Percentiles rank a stretch among this genome's conserved stretches.
These are phyloP conservation scores for Spinus pinus DNA, from an alignment of 2,797 vertebrate genomes.

Conservation along the genomic window DNA sequence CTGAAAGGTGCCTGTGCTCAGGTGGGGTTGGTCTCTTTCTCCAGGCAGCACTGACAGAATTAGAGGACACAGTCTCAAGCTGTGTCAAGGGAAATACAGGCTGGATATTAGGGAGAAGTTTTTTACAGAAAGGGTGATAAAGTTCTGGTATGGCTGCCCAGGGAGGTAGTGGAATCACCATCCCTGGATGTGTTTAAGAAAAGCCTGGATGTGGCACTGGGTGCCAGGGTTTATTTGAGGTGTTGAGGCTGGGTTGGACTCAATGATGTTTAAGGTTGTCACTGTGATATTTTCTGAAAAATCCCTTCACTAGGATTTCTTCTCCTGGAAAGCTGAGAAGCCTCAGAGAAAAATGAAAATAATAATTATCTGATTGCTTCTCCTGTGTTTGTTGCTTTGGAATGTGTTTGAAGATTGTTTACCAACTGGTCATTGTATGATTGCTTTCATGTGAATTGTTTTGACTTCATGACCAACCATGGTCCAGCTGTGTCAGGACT, in stretches of 20 bases:
- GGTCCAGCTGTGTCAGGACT: too few species aligned
- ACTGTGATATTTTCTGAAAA: too few species aligned
- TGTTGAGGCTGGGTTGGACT: not conserved
- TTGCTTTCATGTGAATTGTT: too few species aligned
- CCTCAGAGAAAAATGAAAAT: too few species aligned
- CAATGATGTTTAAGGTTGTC: not conserved
- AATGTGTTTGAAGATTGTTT: too few species aligned
- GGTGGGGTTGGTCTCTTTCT: not conserved
- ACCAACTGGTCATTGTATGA: too few species aligned
- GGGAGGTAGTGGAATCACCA: not conserved
- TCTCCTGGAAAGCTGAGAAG: too few species aligned
- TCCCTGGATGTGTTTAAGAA: not conserved
- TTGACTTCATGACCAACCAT: too few species aligned
- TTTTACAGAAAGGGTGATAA: not conserved
- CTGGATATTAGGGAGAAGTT: not conserved
- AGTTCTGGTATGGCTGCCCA: not conserved
- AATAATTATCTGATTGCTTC: too few species aligned
- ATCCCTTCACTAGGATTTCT: too few species aligned
- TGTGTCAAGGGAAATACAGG: accelerated
- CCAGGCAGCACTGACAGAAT: not conserved
- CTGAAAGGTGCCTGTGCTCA: not conserved
- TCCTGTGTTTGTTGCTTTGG: too few species aligned
- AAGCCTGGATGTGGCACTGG: not conserved
- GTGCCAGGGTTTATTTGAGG: not conserved
- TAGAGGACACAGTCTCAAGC: not conserved